Conservation (phyloP, 2,888 invertebrate species). For the Clunio marinus region DNA sequence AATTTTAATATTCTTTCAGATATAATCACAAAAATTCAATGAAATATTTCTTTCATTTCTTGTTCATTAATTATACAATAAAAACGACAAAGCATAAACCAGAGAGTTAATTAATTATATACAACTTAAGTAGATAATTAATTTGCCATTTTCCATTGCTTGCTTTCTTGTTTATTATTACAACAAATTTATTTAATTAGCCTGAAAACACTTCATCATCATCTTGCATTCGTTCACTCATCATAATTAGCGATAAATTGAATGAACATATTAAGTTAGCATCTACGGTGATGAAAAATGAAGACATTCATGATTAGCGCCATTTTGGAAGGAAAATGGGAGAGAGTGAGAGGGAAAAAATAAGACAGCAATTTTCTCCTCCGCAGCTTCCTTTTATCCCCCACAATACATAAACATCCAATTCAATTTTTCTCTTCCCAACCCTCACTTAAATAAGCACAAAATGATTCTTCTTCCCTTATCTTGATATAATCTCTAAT, state of each 20-base stretch:
- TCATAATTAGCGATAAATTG: slow-evolving; percentile 35
- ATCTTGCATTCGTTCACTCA: not conserved
- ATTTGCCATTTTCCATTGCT: slow-evolving; percentile 25
- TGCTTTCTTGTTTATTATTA: slow-evolving; percentile 28
- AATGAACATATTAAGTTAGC: not conserved
- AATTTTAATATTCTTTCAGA: too few species aligned
- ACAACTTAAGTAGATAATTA: slow-evolving; percentile 33
- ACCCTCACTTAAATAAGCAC: not conserved
- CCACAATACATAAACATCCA: too few species aligned
- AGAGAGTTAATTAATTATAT: slow-evolving; percentile 34
- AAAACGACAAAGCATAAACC: slow-evolving; percentile 12
- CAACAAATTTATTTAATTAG: slow-evolving; percentile 34
- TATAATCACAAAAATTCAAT: too few species aligned
- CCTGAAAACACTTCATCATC: slow-evolving; percentile 14
- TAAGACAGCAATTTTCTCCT: not conserved
- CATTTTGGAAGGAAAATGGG: slow-evolving; percentile 33
- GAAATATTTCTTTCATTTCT: too few species aligned
- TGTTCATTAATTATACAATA: too few species aligned
- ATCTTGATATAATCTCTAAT: slow-evolving; percentile 38
- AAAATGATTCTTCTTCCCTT: slow-evolving; percentile 3
- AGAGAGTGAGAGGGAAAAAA: too few species aligned
- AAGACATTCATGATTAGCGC: slow-evolving; percentile 17
- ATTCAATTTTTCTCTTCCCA: not conserved
- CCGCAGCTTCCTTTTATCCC: not conserved
- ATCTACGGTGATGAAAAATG: not conserved